These are phyloP conservation scores for Cladorhizidae sp. DNA, from an alignment of 37 sponge, comb jelly and placozoan genomes.

Conservation along the genomic window DNA sequence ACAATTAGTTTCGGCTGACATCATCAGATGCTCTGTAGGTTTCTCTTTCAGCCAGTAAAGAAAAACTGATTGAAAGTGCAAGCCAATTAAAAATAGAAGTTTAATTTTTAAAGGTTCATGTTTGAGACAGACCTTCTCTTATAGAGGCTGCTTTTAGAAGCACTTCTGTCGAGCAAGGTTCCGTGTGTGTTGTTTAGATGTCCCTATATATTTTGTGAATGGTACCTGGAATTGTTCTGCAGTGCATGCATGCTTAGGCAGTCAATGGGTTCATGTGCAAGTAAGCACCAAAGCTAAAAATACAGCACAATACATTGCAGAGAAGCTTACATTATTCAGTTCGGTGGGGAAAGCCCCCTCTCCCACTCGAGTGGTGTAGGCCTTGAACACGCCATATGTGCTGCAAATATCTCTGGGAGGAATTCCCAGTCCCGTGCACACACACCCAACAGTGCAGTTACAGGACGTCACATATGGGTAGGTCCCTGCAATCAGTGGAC, in stretches of 20 bases:
- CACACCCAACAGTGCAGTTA: constrained; percentile 92
- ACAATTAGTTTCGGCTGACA: too few species aligned
- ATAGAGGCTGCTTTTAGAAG: too few species aligned
- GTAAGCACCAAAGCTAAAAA: not conserved
- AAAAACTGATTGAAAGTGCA: too few species aligned
- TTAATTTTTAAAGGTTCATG: too few species aligned
- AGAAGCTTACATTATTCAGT: constrained; percentile 63
- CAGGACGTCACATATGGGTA: constrained; percentile 98
- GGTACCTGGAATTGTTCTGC: too few species aligned
- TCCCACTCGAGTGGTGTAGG: constrained; percentile 98
- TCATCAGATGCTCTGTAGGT: too few species aligned
- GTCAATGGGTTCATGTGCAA: not conserved
- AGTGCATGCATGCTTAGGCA: not conserved
- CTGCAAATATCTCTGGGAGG: constrained; percentile 70
- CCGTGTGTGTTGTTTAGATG: too few species aligned
- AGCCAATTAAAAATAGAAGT: too few species aligned
- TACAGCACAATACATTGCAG: not conserved
- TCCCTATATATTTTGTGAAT: too few species aligned
- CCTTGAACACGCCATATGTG: constrained; percentile 92
- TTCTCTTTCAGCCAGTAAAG: too few species aligned
- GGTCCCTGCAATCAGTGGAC: constrained; percentile 61
- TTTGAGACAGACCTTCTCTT: too few species aligned
- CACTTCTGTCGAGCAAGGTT: too few species aligned
- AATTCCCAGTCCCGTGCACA: constrained; percentile 94
- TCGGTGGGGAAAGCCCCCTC: constrained; percentile 94